Evolutionary conservation across 2,797 vertebrate species (phyloP), one percentile per base, ranked within the genome.

Genomic region (Oreochromis grahami): DNA sequence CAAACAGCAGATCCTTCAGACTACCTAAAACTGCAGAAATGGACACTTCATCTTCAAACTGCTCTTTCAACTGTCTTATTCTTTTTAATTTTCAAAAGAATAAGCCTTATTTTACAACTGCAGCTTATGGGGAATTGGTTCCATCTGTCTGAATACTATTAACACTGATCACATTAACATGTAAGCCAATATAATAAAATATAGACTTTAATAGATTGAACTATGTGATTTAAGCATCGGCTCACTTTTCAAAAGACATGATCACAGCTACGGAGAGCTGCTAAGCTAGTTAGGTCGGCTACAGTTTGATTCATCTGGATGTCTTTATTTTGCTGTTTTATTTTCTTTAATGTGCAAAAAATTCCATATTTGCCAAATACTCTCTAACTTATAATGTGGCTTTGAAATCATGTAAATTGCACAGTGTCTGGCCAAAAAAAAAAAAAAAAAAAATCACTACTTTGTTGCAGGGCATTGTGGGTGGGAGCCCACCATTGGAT

Each of bases 391-490:
- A 58, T 10, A 0, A 58, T 17, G 0, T 19, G 29, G 29, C 8
- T 58, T 58, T 58, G 55, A 58, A 58, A 29, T 32, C 29, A 19
- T 15, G 21, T 43, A 68, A 68, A 68, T 2, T 68, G 21, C 8
- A 43, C 36, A 43, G 36, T 68, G 38, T 0, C 3, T 1, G 12
- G 12, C n/a, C 7, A 34, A 60, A 60, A 56, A 32, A 34, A 15
- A 3, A n/a, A n/a, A n/a, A n/a, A 21, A 7, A 1, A 0, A 0
- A 41, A 68, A 15, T 0, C 63, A 4, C 36, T 3, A 68, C n/a
- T 24, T 15, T 0, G 0, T n/a, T 1, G 13, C 63, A 24, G 21
- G 21, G 63, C 21, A 68, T 24, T 17, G 2, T 43, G 38, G 38
- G 38, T 43, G 38, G 21, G 21, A 15, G n/a, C 1, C n/a, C 36